These are phyloP conservation scores for Phrynocephalus forsythii DNA, from an alignment of 2,797 vertebrate genomes.

Conservation along the genomic window DNA sequence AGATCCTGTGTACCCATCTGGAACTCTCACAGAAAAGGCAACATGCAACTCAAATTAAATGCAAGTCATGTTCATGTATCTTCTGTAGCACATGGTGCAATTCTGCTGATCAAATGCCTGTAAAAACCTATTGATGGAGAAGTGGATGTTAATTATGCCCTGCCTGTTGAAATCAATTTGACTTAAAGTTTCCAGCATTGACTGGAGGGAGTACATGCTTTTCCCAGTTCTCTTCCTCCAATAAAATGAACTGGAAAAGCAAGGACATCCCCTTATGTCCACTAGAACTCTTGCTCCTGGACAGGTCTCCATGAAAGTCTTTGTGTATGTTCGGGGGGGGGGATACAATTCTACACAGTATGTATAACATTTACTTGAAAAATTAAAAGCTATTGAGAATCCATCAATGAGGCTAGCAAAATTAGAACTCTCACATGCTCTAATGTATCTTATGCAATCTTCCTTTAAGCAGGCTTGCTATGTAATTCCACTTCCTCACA, in stretches of 20 bases:
- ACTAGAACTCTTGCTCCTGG: background rate
- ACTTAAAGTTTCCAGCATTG: background rate
- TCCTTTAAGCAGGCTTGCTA: slow-evolving; percentile 67
- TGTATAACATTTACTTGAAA: slow-evolving; percentile 65
- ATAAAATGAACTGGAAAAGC: background rate
- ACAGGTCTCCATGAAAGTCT: background rate
- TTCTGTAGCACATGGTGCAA: background rate
- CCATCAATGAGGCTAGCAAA: slow-evolving; percentile 55
- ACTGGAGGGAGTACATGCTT: background rate
- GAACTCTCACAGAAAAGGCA: background rate
- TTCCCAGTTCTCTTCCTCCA: slow-evolving; percentile 11
- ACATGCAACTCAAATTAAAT: background rate
- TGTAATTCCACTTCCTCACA: slow-evolving; percentile 67
- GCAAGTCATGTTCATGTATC: background rate
- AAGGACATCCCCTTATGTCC: background rate
- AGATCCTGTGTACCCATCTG: background rate
- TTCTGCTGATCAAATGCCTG: background rate
- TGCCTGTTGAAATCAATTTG: background rate
- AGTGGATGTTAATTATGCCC: background rate
- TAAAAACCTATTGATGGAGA: background rate
- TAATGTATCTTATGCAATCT: slow-evolving; percentile 72
- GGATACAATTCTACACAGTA: slow-evolving; percentile 60
- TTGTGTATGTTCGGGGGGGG: slow-evolving; percentile 52
- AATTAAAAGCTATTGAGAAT: slow-evolving; percentile 50
- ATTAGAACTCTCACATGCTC: slow-evolving; percentile 65